Evolutionary conservation across 2,797 vertebrate genomes (phyloP), one percentile per base, ranked within the genome.

Genomic region (Macrochelys suwanniensis): DNA sequence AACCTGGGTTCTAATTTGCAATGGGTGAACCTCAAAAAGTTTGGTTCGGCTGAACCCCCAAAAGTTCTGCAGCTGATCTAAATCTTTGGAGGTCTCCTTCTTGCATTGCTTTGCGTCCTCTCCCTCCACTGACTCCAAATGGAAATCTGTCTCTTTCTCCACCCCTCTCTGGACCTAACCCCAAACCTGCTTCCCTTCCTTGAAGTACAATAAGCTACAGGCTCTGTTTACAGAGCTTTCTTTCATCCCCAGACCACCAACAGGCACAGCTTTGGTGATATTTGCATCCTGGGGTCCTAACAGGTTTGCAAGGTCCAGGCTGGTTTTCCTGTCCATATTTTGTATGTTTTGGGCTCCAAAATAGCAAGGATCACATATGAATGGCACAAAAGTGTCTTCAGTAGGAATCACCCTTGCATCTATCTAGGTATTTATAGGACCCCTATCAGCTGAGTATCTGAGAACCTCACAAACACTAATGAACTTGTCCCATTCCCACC

Each of bases 51-150:
- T 78, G 84, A 77, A 78, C 59, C 51, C 85, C 80, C 47, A 26
- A 50, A 87, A 92, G 33, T 89, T 84, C 56, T 88, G 42, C 6
- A 86, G 71, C 19, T 74, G 80, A 33, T 47, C 78, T 33, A 92
- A 95, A 84, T 25, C 45, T 85, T 33, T 37, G 57, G 33, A 84
- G 80, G 87, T 87, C 83, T 90, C 83, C 28, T 89, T 90, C 89
- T 93, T 59, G n/a, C 42, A 77, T 71, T 42, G 7, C 7, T 76
- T 28, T 76, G 42, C 7, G 2, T 47, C 71, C 71, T 31, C 7
- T 45, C 91, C 80, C 91, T 15, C 42, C 42, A 76, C 11, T 21
- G 84, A 37, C 25, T 78, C 19, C 37, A 80, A 87, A 10, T 81
- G 59, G 82, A 85, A 84, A 53, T 2, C 11, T 49, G 49, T 88